These are phyloP conservation scores for Loriculus beryllinus DNA, from an alignment of 2,797 vertebrate genomes.

Conservation along the genomic window DNA sequence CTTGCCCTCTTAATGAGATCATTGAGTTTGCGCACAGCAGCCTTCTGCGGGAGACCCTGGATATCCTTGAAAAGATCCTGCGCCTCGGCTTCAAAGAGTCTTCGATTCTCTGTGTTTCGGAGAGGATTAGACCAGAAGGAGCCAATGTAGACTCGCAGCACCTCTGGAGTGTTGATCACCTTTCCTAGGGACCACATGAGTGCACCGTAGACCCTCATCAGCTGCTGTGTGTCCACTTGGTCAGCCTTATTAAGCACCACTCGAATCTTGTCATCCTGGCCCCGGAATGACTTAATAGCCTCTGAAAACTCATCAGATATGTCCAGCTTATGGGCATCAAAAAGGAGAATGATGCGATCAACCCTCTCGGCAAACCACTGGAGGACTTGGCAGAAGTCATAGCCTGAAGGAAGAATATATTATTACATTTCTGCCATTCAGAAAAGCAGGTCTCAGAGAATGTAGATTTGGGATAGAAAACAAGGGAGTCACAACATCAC, in stretches of 20 bases:
- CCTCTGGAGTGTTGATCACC: constrained; percentile 95
- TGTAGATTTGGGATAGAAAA: neutral
- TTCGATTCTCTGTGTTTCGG: constrained; percentile 91
- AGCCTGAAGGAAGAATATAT: constrained; percentile 76
- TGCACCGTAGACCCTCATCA: constrained; percentile 96
- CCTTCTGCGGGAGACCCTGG: constrained; percentile 91
- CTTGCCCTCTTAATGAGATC: constrained; percentile 96
- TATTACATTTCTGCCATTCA: neutral
- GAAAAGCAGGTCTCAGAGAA: neutral
- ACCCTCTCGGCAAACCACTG: constrained; percentile 96
- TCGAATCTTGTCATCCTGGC: constrained; percentile 96
- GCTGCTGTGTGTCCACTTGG: constrained; percentile 96
- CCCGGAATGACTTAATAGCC: constrained; percentile 91
- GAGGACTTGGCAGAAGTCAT: constrained; percentile 93
- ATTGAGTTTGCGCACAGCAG: constrained; percentile 94
- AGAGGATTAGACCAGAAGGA: constrained; percentile 96
- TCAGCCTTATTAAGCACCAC: constrained; percentile 97
- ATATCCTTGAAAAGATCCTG: constrained; percentile 95
- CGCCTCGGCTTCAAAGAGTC: constrained; percentile 91
- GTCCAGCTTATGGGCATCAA: constrained; percentile 96
- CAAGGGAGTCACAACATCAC: neutral
- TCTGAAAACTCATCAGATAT: constrained; percentile 99
- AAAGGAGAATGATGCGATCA: constrained; percentile 94
- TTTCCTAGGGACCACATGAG: constrained; percentile 99
- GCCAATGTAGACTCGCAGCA: constrained; percentile 92